Base-by-base conservation (phyloP, 2,113 vertebrate species). In the Lophura nycthemera region DNA sequence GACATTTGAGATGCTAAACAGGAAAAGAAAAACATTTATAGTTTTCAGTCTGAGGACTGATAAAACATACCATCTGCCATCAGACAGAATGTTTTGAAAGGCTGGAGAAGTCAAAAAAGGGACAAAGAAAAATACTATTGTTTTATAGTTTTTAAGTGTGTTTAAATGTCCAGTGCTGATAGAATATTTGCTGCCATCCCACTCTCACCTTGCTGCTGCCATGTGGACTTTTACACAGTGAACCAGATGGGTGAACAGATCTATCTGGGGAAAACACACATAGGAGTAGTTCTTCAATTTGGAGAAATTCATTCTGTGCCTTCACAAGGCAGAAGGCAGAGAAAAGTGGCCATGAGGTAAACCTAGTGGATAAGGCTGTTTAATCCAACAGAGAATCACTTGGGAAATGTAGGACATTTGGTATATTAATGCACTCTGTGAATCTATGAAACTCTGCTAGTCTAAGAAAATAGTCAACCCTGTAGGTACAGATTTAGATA, bases 401-500 rank as follows among this genome's bases (percentile, higher is more conserved):
- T 22, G 34, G 32, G 2, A 10, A 19, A 34, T 45, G 10, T 56
- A 65, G 47, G 11, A 47, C 20, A 56, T 9, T 24, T 34, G 32
- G 8, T 45, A 8, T 40, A 42, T 50, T n/a, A 47, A 50, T 16
- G 18, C 3, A 48, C 4, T 3, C 21, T 0, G 0, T 74, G 24
- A 66, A 63, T 32, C 50, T 65, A 13, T 43, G 19, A 75, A 88
- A 50, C 40, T 47, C 30, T 43, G 24, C 30, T 0, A 10, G 40
- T 40, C 59, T 63, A 27, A 15, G 40, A 76, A 76, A 67, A 43
- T 9, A 70, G 7, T 52, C 65, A 5, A 40, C 16, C 60, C 19
- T 38, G 24, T 25, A 10, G 8, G 18, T 40, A 22, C 34, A 29
- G 69, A 9, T 25, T 12, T 32, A 30, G 65, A 67, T 67, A 0